Evolutionary conservation across 2,113 vertebrate genomes (phyloP).

Genomic region (Tragelaphus scriptus): DNA sequence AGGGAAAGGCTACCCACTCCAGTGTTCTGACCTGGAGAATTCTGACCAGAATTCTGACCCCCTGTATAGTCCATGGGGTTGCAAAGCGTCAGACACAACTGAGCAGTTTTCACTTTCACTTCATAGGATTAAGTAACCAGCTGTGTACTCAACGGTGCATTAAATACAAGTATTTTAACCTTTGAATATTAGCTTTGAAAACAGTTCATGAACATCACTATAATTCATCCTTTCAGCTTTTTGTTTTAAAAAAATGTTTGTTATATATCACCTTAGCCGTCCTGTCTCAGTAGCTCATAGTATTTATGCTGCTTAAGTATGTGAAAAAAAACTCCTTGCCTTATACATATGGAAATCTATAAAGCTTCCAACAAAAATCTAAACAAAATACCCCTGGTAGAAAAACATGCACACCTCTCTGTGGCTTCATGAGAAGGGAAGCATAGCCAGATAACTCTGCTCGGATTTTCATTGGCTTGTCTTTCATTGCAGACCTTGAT

Average conservation of each 20-base stretch:
- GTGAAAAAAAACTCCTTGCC: neutral
- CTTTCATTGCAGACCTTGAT: slow-evolving; percentile 84
- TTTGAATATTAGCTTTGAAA: neutral
- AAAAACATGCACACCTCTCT: neutral
- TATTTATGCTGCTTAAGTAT: neutral
- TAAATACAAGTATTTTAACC: neutral
- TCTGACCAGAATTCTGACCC: neutral
- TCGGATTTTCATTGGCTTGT: neutral
- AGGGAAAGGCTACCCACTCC: neutral
- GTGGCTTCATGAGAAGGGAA: neutral
- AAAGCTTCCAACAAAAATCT: neutral
- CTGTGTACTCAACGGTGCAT: neutral
- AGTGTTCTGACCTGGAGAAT: neutral
- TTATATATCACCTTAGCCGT: neutral
- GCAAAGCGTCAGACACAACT: neutral
- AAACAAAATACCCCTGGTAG: neutral
- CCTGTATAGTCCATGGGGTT: neutral
- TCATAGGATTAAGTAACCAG: neutral
- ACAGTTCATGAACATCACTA: neutral
- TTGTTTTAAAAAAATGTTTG: neutral
- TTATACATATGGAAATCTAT: neutral
- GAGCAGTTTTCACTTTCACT: neutral
- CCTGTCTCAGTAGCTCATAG: neutral
- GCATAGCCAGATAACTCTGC: neutral
- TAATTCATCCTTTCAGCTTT: neutral